Evolutionary conservation across 2,888 invertebrate species (phyloP), one percentile per base, ranked within the genome.

Genomic region (Mycalesis mineus): DNA sequence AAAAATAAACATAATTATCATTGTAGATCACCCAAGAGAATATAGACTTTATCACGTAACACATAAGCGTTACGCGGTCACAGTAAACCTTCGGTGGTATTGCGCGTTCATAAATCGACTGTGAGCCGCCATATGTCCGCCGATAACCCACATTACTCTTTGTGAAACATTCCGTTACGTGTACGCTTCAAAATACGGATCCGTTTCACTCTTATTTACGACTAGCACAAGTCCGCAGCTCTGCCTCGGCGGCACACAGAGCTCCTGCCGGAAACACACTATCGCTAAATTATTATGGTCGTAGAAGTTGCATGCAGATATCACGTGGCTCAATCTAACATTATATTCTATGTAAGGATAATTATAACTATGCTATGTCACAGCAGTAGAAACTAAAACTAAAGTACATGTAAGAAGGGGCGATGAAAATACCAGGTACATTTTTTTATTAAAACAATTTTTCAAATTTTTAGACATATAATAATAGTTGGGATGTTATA

Each of bases 61-160:
- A 1, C 9, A 13, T 17, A 42, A 29, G 52, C 13, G n/a, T 8
- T 17, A 2, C 13, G 7, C 5, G 52, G 9, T 39, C 41, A 50
- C 48, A 50, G 45, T 54, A 53, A 44, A 53, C 39, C 37, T 45
- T 8, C 17, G 33, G 44, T 50, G 9, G 33, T 44, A 50, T 33
- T 40, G 33, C 49, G 42, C 45, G 29, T 40, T 74, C 75, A 80
- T 82, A 82, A 82, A 82, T 82, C 73, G 68, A 62, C 60, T 63
- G 60, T 61, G 68, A 70, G 71, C 73, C 72, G 65, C 76, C 74
- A 81, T 82, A 78, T 71, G 78, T 82, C 78, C 62, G 57, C 70
- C 70, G 74, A 78, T 79, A 75, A 74, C 81, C 76, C 52, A 36
- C 52, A 53, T 53, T 44, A 53, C 37, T 53, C 53, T 53, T 39